Evolutionary conservation across 1,140 invertebrate species (phyloP), one percentile per base, ranked within the genome.

Genomic region (Zaprionus ornatus): DNA sequence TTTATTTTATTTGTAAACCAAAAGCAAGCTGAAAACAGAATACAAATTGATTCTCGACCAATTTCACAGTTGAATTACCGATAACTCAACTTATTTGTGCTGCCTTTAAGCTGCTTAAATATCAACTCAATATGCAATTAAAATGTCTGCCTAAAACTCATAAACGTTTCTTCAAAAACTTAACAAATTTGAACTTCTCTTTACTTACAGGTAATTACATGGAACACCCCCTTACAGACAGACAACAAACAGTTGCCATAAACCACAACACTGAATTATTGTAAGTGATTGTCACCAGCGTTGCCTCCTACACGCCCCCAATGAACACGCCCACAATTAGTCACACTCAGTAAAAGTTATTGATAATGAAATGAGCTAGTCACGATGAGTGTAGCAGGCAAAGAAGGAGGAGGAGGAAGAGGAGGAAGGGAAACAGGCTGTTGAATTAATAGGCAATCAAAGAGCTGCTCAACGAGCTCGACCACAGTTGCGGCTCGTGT

Each of bases 141-240:
- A 45, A 17, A 17, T 17, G 9, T 40, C 15, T n/a, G 5, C 15
- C 37, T n/a, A 7, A 40, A n/a, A 40, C 3, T 17, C 2, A 17
- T n/a, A 42, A 9, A 42, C 1, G 3, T 17, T 10, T 15, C n/a
- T 17, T 45, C 40, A 10, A 17, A 13, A 56, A 54, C 62, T 79
- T 81, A 87, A 57, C 42, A 15, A 27, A 54, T 48, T 32, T 48
- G n/a, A 15, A 21, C 27, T 40, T 68, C 29, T 54, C 10, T 76
- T 69, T 88, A 52, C 29, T 87, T 90, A 1, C 84, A 88, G 84
- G 84, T 88, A 88, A 90, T 70, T 75, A 75, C 17, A 21, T 50
- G 19, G 21, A 12, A 10, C 12, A 12, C 25, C 29, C 13, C 15
- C n/a, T 4, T 6, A 7, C 2, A 55, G 23, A 50, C 45, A 15